phyloP scores from a whole-genome alignment of 53 echinoderm and acorn worm species.

The Crossaster papposus region DNA sequence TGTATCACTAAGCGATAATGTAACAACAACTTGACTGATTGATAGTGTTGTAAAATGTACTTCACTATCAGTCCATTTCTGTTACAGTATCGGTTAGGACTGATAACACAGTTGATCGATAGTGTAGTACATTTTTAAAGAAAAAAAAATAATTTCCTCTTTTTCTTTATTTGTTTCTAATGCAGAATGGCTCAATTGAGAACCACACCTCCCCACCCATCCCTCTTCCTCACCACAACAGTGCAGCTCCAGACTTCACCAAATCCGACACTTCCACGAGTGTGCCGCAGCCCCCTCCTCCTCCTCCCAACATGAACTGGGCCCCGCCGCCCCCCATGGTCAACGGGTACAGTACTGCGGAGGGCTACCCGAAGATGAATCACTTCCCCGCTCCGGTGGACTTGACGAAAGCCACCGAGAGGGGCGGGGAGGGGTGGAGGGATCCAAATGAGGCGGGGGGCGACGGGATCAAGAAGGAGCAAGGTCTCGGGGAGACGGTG shows the following conservation, averaged over 20 bases:
- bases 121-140: too few species aligned
- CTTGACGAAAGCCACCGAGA: conserved; percentile 37
- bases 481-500: conserved; percentile 17
- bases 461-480: conserved; percentile 49
- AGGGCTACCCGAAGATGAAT: conserved; percentile 55
- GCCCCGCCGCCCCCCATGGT: conserved; percentile 55
- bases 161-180: background rate
- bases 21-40: too few species aligned
- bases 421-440: conserved; percentile 46
- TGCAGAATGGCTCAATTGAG: conserved; percentile 46
- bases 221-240: conserved; percentile 50
- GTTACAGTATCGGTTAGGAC: too few species aligned
- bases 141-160: too few species aligned
- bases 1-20: too few species aligned
- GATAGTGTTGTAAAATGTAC: too few species aligned
- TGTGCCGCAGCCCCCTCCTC: conserved; percentile 29
- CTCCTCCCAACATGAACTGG: conserved; percentile 54
- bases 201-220: conserved; percentile 51
- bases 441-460: conserved; percentile 51
- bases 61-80: too few species aligned
- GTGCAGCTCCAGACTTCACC: conserved; percentile 44
- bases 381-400: conserved; percentile 36
- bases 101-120: too few species aligned
- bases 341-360: conserved; percentile 36
- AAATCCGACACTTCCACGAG: conserved; percentile 13